These are phyloP conservation scores for Eupithecia insigniata DNA, from an alignment of 2,888 invertebrate species.

Conservation along the genomic window DNA sequence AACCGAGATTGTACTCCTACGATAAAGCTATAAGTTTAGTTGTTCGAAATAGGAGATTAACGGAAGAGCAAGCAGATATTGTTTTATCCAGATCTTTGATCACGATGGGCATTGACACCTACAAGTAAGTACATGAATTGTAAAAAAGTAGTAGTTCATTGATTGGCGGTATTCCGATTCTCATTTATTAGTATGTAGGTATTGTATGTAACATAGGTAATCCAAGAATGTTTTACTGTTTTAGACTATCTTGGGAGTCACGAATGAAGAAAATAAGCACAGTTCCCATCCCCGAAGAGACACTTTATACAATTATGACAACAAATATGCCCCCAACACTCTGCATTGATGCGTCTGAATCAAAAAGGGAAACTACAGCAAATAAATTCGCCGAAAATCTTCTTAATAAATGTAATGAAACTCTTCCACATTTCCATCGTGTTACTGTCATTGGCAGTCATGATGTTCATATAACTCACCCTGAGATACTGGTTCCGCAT, in stretches of 20 bases:
- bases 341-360: slow-evolving; percentile 53
- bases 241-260: slow-evolving; percentile 64
- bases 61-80: slow-evolving; percentile 74
- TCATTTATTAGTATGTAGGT: neutral
- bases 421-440: slow-evolving; percentile 48
- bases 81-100: slow-evolving; percentile 76
- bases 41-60: slow-evolving; percentile 67
- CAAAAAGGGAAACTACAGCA: slow-evolving; percentile 32
- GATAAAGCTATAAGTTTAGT: slow-evolving; percentile 72
- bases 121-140: too few relatives aligned
- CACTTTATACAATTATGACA: slow-evolving; percentile 49
- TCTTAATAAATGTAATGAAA: slow-evolving; percentile 50
- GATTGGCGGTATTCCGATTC: too few relatives aligned
- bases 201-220: too few relatives aligned
- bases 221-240: slow-evolving; percentile 2
- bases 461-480: slow-evolving; percentile 83
- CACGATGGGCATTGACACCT: slow-evolving; percentile 69
- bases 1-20: slow-evolving; percentile 51
- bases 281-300: slow-evolving; percentile 55
- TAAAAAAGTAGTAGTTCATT: too few relatives aligned
- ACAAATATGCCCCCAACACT: slow-evolving; percentile 58
- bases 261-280: slow-evolving; percentile 57
- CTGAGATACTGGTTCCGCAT: slow-evolving; percentile 72
- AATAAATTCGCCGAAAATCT: slow-evolving; percentile 50
- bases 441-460: slow-evolving; percentile 79